Evolutionary conservation across 2,113 vertebrate genomes (phyloP).

Genomic region (Lampris megalopsis): DNA sequence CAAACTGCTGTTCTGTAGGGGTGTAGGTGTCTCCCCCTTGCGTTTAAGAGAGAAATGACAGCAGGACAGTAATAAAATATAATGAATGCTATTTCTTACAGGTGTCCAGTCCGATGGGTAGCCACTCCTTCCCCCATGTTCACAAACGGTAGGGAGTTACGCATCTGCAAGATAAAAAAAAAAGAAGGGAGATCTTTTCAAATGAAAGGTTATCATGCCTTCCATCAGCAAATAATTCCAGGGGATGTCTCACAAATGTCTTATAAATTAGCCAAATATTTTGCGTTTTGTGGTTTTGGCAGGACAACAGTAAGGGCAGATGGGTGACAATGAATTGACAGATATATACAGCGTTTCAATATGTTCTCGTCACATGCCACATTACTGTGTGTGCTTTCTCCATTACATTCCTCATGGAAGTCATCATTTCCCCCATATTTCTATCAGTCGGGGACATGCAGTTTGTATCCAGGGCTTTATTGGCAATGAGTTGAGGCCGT

Average conservation of each 20-base stretch:
- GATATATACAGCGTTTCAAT: constrained; percentile 39
- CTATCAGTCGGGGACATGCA: constrained; percentile 37
- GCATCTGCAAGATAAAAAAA: constrained; percentile 20
- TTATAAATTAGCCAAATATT: constrained; percentile 13
- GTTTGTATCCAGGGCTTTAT: constrained; percentile 57
- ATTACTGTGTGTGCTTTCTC: constrained; percentile 42
- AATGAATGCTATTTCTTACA: not conserved
- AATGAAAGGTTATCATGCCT: not conserved
- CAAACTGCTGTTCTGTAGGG: not conserved
- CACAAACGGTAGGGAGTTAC: constrained; percentile 6
- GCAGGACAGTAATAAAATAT: not conserved
- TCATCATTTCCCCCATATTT: constrained; percentile 48
- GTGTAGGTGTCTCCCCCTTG: constrained; percentile 20
- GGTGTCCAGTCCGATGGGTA: not conserved
- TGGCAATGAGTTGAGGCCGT: constrained; percentile 57
- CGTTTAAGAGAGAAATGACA: constrained; percentile 19
- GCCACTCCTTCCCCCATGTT: constrained; percentile 7
- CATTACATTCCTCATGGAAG: constrained; percentile 56
- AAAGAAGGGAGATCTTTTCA: constrained; percentile 3
- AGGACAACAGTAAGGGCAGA: constrained; percentile 37
- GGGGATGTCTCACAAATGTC: constrained; percentile 14
- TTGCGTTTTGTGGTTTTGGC: constrained; percentile 23
- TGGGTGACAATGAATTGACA: constrained; percentile 39
- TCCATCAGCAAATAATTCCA: constrained; percentile 37
- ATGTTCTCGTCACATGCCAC: constrained; percentile 34